Base-by-base conservation (phyloP, 1,140 invertebrate genomes). In the Caenorhabditis latens region DNA sequence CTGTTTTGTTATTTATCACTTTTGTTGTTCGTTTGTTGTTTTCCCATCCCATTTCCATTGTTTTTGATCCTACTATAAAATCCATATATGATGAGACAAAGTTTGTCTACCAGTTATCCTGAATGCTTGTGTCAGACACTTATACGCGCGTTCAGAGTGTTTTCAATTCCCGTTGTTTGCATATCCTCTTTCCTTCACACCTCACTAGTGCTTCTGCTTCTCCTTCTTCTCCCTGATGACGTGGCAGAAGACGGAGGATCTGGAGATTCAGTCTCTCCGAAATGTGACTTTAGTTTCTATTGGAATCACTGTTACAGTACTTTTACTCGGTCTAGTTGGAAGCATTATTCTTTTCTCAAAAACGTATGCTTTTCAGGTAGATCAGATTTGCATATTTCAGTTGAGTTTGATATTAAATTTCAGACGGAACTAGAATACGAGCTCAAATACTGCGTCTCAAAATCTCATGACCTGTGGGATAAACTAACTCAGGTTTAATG, bases 371-470 rank as follows among this genome's bases (percentile, higher is more conserved):
- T 79, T 79, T 50, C 71, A 79, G 71, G 71, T 79, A 46, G 42
- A 8, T 46, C 21, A 48, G 43, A 4, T 11, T 42, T 11, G 7
- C n/a, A 83, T 83, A 57, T 43, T 55, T 32, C 32, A 32, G 32
- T 32, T 32, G 32, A 32, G 32, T 32, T 0, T 42, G 11, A 43
- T 13, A 7, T 13, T 84, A 8, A 4, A 50, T 75, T 85, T 50
- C 84, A 85, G 84, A 75, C 13, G 11, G 58, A 57, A 61, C 42
- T 85, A 24, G 84, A 85, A 75, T 58, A 85, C 19, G 84, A 85
- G 67, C 24, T 85, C 8, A 63, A 50, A 48, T 46, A 85, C 48
- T 85, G 84, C 42, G 67, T 85, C 8, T 58, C 48, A 9, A 85
- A 57, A 16, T 71, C 84, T 14, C 63, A 85, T 57, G 65, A 67